Evolutionary conservation across 2,888 invertebrate species (phyloP).

Genomic region (Cabera pusaria): DNA sequence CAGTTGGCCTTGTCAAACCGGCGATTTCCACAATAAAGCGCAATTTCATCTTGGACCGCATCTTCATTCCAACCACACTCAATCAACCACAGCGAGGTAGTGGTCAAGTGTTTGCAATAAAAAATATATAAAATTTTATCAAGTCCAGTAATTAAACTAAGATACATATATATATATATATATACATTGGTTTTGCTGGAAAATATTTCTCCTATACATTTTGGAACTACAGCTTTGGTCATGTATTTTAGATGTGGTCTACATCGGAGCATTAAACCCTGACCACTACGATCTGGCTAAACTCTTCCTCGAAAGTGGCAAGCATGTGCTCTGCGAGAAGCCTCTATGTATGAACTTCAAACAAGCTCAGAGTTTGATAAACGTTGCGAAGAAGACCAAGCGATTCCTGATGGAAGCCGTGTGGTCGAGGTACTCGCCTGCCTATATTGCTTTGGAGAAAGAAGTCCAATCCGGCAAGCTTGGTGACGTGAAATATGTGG

Average conservation of each 20-base stretch:
- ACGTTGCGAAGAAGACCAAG: constrained; percentile 87
- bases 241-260: constrained; percentile 92
- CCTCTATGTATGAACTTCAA: constrained; percentile 92
- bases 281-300: constrained; percentile 88
- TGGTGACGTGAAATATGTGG: constrained; percentile 87
- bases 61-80: too few species aligned
- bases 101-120: too few species aligned
- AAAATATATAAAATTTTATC: too few species aligned
- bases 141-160: too few species aligned
- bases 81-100: too few species aligned
- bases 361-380: constrained; percentile 87
- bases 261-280: constrained; percentile 90
- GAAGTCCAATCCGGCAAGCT: constrained; percentile 86
- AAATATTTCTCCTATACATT: too few species aligned
- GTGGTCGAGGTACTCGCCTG: constrained; percentile 94
- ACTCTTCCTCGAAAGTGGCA: constrained; percentile 90
- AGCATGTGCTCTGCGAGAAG: constrained; percentile 96
- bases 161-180: too few species aligned
- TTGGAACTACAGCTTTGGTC: too few species aligned
- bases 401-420: constrained; percentile 94
- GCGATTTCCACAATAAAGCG: too few species aligned
- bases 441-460: constrained; percentile 87
- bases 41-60: too few species aligned
- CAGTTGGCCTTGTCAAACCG: too few species aligned
- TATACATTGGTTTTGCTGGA: too few species aligned